A percentile compares a stretch with the other conserved stretches of the same genome.
phyloP scores from a whole-genome alignment of 1,140 invertebrate genomes.

The Papilio polyxenes region DNA sequence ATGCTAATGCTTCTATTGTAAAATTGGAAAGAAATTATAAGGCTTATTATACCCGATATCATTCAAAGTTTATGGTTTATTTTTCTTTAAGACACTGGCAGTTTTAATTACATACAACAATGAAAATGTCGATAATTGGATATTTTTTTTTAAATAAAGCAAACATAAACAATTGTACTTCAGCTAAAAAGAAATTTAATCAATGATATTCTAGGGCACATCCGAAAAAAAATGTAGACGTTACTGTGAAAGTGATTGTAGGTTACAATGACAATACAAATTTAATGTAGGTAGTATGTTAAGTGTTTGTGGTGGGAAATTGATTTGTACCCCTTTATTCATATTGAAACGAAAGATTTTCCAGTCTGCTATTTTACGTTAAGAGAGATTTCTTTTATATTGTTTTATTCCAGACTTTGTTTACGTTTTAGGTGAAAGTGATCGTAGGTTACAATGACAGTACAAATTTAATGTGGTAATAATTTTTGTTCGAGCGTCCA shows the following conservation, averaged over 20 bases:
- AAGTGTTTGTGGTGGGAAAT: neutral
- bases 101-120: neutral
- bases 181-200: neutral
- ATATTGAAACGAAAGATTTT: conserved; percentile 23
- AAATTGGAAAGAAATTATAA: neutral
- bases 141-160: too few relatives aligned
- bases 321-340: conserved; percentile 12
- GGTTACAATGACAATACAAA: too few relatives aligned
- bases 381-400: conserved; percentile 23
- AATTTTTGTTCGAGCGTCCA: neutral
- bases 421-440: neutral
- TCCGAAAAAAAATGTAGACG: neutral
- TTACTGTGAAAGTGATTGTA: neutral
- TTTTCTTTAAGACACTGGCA: neutral
- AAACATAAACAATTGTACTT: neutral
- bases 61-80: neutral
- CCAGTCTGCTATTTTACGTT: conserved; percentile 19
- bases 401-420: conserved; percentile 21
- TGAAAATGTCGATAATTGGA: neutral
- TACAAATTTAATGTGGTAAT: neutral
- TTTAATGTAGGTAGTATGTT: too few relatives aligned
- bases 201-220: neutral
- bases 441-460: too few relatives aligned
- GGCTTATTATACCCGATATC: neutral
- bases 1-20: conserved; percentile 1